Evolutionary conservation across 2,888 invertebrate species (phyloP), one percentile per base, ranked within the genome.

Genomic region (Eupithecia subumbrata): DNA sequence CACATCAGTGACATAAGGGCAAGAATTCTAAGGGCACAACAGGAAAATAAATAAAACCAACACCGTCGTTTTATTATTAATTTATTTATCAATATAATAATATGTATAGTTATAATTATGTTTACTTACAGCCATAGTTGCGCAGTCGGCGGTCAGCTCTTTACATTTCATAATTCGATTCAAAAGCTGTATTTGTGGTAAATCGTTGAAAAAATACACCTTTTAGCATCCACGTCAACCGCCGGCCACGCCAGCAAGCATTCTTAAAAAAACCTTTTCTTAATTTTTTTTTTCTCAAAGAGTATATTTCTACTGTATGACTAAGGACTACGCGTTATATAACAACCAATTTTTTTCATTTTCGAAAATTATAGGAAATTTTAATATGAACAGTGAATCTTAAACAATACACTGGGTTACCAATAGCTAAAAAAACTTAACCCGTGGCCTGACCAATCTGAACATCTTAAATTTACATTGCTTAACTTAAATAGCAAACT

Each of bases 61-160:
- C 37, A 76, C 78, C 78, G 34, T 83, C 91, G 92, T 92, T 94
- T 94, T 94, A 92, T 93, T 91, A 94, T 95, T 94, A 93, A 94
- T 95, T 94, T 94, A 95, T 94, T 94, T 93, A 95, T 92, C 92
- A 94, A 94, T 95, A 95, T 94, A 94, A 92, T 90, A 86, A 93
- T 94, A 94, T 94, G 93, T 95, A 93, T 94, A 82, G 80, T 80
- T 82, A 80, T 76, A 81, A 94, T 94, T 92, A 90, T 90, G 91
- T 94, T 94, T 94, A 92, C 93, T 94, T 94, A 95, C 93, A 95
- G 94, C 94, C 94, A 91, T 88, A 88, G 83, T 84, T 82, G 86
- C 85, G 86, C 78, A 85, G 80, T 82, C 85, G 77, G 80, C 84
- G 87, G 79, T 78, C 43, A 40, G 14, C 22, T 69, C 56, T 66